Evolutionary conservation across 1,140 invertebrate genomes (phyloP), one percentile per base, ranked within the genome.

Genomic region (Diploscapter pachys): DNA sequence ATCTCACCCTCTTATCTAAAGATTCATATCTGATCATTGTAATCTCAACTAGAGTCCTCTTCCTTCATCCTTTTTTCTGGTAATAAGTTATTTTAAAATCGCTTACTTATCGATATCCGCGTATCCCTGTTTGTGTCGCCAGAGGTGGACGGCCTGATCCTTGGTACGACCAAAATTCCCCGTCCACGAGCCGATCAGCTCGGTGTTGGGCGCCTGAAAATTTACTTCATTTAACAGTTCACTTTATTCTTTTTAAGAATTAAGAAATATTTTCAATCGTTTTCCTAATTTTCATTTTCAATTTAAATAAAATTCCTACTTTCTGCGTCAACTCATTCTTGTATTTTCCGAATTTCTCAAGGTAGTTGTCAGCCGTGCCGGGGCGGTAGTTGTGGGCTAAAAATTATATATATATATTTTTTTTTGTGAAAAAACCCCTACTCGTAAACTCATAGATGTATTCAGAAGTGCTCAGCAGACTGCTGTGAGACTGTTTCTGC

Each of bases 401-500:
- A 76, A 63, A 64, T 6, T 72, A 4, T 50, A 72, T n/a, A 6
- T 4, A 9, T 6, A 72, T 63, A 72, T 50, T 0, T 31, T 31
- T 31, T 31, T 31, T 31, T 31, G 31, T 31, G 11, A 11, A 8
- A 50, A 54, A 69, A 3, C 55, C 68, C 76, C 70, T 56, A 83
- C 82, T 83, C 72, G 81, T 81, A 31, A 84, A 63, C 64, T 84
- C 84, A 63, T 85, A 84, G 63, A 84, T 84, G 9, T 65, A 59
- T 9, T 84, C 82, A 3, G 76, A 77, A 61, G 74, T 80, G 11
- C 82, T 74, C 49, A 84, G 78, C 50, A 84, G 71, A 13, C 82
- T 85, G 3, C 83, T 85, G 65, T 84, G 82, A 67, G 79, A 81
- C 74, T 85, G 82, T 57, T 82, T 83, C 51, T 83, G 82, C 13